A percentile compares a stretch with the other conserved stretches of the same genome.
Evolutionary conservation across 2,888 invertebrate genomes (phyloP).

Genomic region (Gibbula magus): DNA sequence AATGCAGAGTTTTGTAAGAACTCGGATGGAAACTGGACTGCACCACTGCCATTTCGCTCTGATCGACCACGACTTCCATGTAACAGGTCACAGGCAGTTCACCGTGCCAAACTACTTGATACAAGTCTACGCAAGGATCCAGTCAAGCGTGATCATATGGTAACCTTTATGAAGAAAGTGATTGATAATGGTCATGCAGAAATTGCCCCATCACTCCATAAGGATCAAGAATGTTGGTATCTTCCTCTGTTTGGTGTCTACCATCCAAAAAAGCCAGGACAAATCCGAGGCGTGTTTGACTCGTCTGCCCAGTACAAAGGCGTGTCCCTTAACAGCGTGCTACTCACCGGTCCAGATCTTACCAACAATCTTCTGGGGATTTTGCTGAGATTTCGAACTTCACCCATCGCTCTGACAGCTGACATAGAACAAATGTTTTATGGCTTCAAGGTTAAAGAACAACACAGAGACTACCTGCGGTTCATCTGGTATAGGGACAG

Average conservation of each 20-base stretch:
- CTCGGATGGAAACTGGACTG: slow-evolving; percentile 37
- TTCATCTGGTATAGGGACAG: slow-evolving; percentile 48
- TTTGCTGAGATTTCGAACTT: slow-evolving; percentile 39
- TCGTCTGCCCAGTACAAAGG: slow-evolving; percentile 38
- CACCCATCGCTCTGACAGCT: slow-evolving; percentile 34
- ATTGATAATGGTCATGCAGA: slow-evolving; percentile 38
- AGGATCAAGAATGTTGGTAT: slow-evolving; percentile 35
- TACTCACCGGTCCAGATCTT: slow-evolving; percentile 40
- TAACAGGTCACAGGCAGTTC: slow-evolving; percentile 31
- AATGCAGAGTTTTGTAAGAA: too few species aligned
- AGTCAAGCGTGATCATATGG: slow-evolving; percentile 20
- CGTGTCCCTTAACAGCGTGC: slow-evolving; percentile 31
- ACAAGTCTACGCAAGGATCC: slow-evolving; percentile 19
- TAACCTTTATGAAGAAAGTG: slow-evolving; percentile 33
- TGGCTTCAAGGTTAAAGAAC: slow-evolving; percentile 34
- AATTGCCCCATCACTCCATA: slow-evolving; percentile 30
- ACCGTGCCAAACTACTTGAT: slow-evolving; percentile 28
- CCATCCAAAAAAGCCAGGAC: slow-evolving; percentile 38
- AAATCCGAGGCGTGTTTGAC: too few species aligned
- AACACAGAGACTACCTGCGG: slow-evolving; percentile 41
- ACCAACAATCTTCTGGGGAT: slow-evolving; percentile 44
- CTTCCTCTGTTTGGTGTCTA: slow-evolving; percentile 41
- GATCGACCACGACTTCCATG: slow-evolving; percentile 28
- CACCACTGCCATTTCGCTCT: slow-evolving; percentile 34
- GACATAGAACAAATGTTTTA: slow-evolving; percentile 49